Percentiles rank a stretch among this genome's conserved stretches.
Conservation (phyloP, 2,113 vertebrate species). For the Passer montanus region DNA sequence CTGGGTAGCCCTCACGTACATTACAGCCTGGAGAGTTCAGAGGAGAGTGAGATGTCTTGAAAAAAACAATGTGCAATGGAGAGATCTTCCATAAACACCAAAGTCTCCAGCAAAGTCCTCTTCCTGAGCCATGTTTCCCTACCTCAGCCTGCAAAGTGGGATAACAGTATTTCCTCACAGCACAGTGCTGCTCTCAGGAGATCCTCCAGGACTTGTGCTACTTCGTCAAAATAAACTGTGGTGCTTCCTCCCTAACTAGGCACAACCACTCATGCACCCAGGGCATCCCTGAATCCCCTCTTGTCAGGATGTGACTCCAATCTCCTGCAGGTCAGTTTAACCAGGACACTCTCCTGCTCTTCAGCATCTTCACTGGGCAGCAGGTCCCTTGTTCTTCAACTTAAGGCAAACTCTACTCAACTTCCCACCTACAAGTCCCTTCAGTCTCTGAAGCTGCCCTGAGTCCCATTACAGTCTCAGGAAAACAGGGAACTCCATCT, state of each 20-base stretch:
- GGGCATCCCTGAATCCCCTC: background rate
- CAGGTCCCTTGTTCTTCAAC: background rate
- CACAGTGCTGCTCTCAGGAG: background rate
- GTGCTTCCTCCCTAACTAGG: background rate
- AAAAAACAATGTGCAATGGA: background rate
- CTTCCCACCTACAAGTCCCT: background rate
- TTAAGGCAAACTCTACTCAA: background rate
- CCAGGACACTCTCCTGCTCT: background rate
- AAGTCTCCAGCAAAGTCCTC: background rate
- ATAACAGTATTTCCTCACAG: background rate
- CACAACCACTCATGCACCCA: background rate
- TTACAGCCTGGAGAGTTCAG: background rate
- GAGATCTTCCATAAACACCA: background rate
- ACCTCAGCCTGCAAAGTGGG: background rate
- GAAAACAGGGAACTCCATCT: background rate
- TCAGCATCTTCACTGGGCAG: background rate
- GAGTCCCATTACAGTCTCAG: background rate
- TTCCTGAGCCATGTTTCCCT: background rate
- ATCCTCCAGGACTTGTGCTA: background rate
- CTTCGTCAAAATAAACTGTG: background rate
- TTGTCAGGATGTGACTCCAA: background rate
- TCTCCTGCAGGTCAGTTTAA: background rate
- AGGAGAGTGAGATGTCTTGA: background rate
- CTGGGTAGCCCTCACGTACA: accelerated
- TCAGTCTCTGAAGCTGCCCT: background rate